Evolutionary conservation across 2,888 invertebrate genomes (phyloP), one percentile per base, ranked within the genome.

Genomic region (Thereva unica): DNA sequence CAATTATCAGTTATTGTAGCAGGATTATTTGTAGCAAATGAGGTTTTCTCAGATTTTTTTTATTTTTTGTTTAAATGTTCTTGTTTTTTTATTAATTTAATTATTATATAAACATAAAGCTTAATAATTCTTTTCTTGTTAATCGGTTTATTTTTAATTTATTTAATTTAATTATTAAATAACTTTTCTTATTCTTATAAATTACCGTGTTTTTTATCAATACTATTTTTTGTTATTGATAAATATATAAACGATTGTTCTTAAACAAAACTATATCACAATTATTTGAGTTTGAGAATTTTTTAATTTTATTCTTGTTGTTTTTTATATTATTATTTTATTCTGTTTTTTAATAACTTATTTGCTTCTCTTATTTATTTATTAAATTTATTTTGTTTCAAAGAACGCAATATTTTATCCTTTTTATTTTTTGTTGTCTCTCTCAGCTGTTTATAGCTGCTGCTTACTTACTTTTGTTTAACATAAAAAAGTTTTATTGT

Each of bases 251-350:
- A 44, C 40, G 40, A 65, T 65, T 47, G 41, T 56, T 66, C 67
- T 67, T 67, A 67, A 67, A 55, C 66, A 66, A 66, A 66, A 66
- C 59, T 67, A 67, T 67, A 67, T 67, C 67, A 67, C 67, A 67
- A 61, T 66, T 67, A 37, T 59, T 67, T 67, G 67, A 67, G 67
- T 65, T 55, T 65, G 65, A 65, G 65, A 65, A 65, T 55, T 65
- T 56, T n/a, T 5, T 6, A 9, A 34, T 10, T 49, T 54, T 6
- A 7, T 61, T 50, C 35, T 57, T 61, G 4, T 56, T 54, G n/a
- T 9, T 54, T 37, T 54, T 52, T 35, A 38, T 49, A 9, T 49
- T n/a, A 54, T 38, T 38, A 34, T 54, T 40, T 35, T 37, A 38
- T 38, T 34, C 55, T 55, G 9, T 52, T 52, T 12, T 52, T 23